These are phyloP conservation scores for Eospalax fontanierii DNA, from an alignment of 2,797 vertebrate species.

Conservation along the genomic window DNA sequence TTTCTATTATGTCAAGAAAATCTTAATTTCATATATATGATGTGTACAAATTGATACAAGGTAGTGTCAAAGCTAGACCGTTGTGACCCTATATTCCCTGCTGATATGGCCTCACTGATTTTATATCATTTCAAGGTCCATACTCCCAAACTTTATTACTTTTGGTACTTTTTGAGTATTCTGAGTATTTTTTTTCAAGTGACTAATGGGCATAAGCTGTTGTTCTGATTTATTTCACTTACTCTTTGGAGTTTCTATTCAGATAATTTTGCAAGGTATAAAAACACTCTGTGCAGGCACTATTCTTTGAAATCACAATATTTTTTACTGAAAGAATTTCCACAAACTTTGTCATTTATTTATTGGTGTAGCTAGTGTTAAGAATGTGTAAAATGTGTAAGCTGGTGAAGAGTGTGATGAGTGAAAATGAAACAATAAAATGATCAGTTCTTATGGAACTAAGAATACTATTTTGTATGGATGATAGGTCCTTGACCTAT, in stretches of 20 bases:
- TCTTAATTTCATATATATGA: slow-evolving; percentile 64
- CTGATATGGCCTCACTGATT: neutral
- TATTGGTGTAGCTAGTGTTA: neutral
- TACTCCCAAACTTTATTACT: neutral
- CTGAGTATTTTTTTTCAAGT: slow-evolving; percentile 38
- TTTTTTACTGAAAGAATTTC: neutral
- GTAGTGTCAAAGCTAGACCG: neutral
- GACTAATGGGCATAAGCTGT: neutral
- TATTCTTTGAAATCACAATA: neutral
- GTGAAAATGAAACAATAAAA: slow-evolving; percentile 1
- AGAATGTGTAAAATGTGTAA: slow-evolving; percentile 1
- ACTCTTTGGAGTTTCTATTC: neutral
- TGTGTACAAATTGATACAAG: slow-evolving; percentile 50
- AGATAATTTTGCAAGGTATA: neutral
- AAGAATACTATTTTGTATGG: neutral
- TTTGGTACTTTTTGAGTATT: neutral
- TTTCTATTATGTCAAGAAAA: slow-evolving; percentile 62
- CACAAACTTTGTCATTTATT: neutral
- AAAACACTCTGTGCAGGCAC: neutral
- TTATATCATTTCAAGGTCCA: neutral
- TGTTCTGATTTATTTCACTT: neutral
- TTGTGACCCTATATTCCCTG: neutral
- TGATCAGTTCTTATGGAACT: too few relatives aligned
- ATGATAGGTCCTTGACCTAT: neutral
- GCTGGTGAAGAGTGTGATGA: neutral